Conservation (phyloP, 1,140 invertebrate species). For the Atopsyche davidsoni region DNA sequence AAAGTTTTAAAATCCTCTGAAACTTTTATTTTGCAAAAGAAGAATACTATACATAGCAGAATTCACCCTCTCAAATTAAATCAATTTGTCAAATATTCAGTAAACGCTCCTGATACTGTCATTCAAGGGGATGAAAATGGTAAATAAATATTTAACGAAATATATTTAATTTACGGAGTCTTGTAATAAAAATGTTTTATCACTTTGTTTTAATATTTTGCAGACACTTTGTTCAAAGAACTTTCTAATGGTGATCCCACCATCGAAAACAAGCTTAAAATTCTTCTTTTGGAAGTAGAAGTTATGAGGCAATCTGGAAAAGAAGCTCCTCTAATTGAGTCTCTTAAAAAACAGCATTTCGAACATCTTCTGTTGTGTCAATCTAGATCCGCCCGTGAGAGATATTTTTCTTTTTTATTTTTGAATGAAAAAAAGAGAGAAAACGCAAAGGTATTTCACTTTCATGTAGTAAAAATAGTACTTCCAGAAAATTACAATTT, state of each 20-base stretch:
- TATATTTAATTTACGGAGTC: not conserved
- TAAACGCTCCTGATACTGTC: too few species aligned
- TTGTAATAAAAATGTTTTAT: not conserved
- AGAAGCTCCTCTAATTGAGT: slow-evolving; percentile 42
- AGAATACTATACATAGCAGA: too few species aligned
- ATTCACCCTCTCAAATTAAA: too few species aligned
- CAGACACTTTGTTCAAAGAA: too few species aligned
- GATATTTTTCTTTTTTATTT: slow-evolving; percentile 58
- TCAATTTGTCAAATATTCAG: too few species aligned
- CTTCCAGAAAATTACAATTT: too few species aligned
- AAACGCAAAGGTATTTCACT: slow-evolving; percentile 32
- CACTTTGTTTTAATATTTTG: not conserved
- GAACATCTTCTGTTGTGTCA: slow-evolving; percentile 49
- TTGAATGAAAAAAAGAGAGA: slow-evolving; percentile 54
- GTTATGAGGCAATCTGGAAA: slow-evolving; percentile 53
- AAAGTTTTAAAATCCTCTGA: too few species aligned
- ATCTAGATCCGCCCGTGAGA: slow-evolving; percentile 46
- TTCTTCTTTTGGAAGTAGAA: slow-evolving; percentile 52
- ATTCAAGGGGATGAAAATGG: too few species aligned
- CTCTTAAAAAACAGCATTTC: slow-evolving; percentile 50
- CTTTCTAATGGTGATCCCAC: too few species aligned
- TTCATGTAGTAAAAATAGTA: too few species aligned
- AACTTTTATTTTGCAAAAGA: too few species aligned
- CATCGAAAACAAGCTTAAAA: slow-evolving; percentile 41
- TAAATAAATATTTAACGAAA: not conserved